Percentiles rank a stretch among this genome's conserved stretches.
These are phyloP conservation scores for Clunio marinus DNA, from an alignment of 2,888 invertebrate genomes.

Conservation along the genomic window DNA sequence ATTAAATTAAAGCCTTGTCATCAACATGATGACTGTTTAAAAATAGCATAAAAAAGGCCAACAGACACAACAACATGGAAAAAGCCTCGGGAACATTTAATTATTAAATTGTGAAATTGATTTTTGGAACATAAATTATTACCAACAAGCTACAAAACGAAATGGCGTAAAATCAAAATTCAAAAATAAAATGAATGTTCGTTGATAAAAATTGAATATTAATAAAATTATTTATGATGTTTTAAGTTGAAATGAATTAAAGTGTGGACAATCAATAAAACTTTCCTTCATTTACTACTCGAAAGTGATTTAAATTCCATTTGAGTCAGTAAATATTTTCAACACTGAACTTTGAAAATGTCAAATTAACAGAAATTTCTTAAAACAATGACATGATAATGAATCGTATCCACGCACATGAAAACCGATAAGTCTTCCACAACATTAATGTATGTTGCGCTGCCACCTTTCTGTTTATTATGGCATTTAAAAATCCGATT, in stretches of 20 bases:
- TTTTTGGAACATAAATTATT: conserved; percentile 36
- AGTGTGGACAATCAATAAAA: too few species aligned
- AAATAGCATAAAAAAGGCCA: conserved; percentile 16
- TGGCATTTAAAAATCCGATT: conserved; percentile 19
- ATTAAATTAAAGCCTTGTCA: too few species aligned
- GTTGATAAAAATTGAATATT: not conserved
- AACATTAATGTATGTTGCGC: not conserved
- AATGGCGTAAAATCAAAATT: conserved; percentile 24
- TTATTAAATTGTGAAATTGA: conserved; percentile 39
- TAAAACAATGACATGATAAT: conserved; percentile 5
- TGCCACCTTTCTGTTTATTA: not conserved
- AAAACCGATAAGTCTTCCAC: conserved; percentile 2
- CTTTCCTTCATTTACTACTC: not conserved
- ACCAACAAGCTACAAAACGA: not conserved
- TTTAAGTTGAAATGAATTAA: conserved; percentile 24
- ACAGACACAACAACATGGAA: not conserved
- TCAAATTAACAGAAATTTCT: not conserved
- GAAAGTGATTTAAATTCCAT: not conserved
- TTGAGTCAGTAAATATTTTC: too few species aligned
- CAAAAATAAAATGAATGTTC: conserved; percentile 25
- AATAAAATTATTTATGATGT: conserved; percentile 17
- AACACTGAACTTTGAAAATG: not conserved
- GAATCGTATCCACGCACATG: conserved; percentile 6
- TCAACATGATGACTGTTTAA: too few species aligned
- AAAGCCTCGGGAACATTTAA: conserved; percentile 25